phyloP scores from a whole-genome alignment of 2,888 invertebrate species.

The Drosophila macrospina region DNA sequence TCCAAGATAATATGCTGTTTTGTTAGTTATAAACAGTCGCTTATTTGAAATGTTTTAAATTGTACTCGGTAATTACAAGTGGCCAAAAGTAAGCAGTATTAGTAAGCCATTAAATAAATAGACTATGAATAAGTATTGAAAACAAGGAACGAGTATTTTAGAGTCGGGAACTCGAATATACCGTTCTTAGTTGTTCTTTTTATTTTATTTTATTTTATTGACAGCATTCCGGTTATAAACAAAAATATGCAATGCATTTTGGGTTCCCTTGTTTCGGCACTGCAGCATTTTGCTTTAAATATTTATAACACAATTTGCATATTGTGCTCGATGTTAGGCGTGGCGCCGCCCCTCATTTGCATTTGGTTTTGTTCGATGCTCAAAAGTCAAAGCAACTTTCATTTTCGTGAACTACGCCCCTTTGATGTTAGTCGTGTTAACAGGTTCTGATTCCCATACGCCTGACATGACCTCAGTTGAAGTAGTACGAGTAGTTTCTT shows the following conservation, averaged over 20 bases:
- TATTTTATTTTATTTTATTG: conserved; percentile 47
- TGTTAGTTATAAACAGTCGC: too few relatives aligned
- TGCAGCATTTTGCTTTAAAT: conserved; percentile 56
- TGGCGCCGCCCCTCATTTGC: conserved; percentile 56
- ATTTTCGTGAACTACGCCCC: conserved; percentile 67
- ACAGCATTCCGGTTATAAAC: conserved; percentile 62
- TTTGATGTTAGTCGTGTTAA: conserved; percentile 72
- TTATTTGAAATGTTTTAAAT: too few relatives aligned
- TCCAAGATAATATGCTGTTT: too few relatives aligned
- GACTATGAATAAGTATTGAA: too few relatives aligned
- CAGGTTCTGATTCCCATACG: conserved; percentile 43
- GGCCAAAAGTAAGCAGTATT: too few relatives aligned
- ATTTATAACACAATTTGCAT: conserved; percentile 63
- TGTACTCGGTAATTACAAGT: too few relatives aligned
- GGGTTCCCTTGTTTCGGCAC: conserved; percentile 24
- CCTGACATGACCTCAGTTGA: conserved; percentile 13
- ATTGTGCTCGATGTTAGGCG: conserved; percentile 25
- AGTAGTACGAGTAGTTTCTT: conserved; percentile 31
- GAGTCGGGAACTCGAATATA: too few relatives aligned
- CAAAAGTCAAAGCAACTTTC: conserved; percentile 48
- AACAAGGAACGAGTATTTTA: too few relatives aligned
- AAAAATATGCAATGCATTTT: conserved; percentile 54
- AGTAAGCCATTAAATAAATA: too few relatives aligned
- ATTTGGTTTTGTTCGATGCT: conserved; percentile 37
- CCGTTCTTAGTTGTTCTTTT: background rate